A percentile compares a stretch with the other conserved stretches of the same genome.
Evolutionary conservation across 2,888 invertebrate genomes (phyloP).

Genomic region (Megastigmus dorsalis): DNA sequence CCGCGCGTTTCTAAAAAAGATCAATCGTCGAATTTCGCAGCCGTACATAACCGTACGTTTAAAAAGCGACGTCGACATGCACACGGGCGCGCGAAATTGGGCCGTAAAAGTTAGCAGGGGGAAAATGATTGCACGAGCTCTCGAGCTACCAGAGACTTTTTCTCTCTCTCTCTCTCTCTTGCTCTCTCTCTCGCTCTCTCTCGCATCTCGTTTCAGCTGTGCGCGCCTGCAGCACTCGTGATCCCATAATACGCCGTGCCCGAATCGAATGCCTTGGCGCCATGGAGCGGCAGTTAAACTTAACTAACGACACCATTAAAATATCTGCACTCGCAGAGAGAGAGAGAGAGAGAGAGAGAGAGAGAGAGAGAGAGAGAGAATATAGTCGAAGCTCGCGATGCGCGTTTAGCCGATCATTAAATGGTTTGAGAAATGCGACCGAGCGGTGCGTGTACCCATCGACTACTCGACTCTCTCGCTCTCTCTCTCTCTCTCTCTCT

Average conservation of each 20-base stretch:
- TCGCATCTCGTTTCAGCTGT: too few species aligned
- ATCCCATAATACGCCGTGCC: constrained; percentile 50
- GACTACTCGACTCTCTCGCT: background rate
- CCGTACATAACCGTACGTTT: constrained; percentile 26
- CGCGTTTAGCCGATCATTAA: constrained; percentile 55
- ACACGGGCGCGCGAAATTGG: constrained; percentile 35
- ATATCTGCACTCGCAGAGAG: constrained; percentile 57
- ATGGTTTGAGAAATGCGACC: constrained; percentile 51
- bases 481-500: constrained; percentile 37
- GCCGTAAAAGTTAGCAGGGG: constrained; percentile 46
- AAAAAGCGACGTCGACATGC: constrained; percentile 21
- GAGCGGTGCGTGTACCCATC: constrained; percentile 28
- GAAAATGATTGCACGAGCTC: constrained; percentile 41
- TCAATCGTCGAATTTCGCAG: constrained; percentile 25
- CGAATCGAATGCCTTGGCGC: constrained; percentile 62
- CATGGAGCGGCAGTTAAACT: constrained; percentile 64
- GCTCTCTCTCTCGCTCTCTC: constrained; percentile 1
- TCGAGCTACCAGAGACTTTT: constrained; percentile 29
- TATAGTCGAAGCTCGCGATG: constrained; percentile 32
- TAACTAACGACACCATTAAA: constrained; percentile 68
- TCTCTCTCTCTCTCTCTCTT: background rate
- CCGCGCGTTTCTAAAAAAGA: background rate
- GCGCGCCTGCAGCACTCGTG: constrained; percentile 1
- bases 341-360: background rate
- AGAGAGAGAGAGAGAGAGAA: constrained; percentile 2